phyloP scores from a whole-genome alignment of 1,140 invertebrate species.

The Pollicipes pollicipes region DNA sequence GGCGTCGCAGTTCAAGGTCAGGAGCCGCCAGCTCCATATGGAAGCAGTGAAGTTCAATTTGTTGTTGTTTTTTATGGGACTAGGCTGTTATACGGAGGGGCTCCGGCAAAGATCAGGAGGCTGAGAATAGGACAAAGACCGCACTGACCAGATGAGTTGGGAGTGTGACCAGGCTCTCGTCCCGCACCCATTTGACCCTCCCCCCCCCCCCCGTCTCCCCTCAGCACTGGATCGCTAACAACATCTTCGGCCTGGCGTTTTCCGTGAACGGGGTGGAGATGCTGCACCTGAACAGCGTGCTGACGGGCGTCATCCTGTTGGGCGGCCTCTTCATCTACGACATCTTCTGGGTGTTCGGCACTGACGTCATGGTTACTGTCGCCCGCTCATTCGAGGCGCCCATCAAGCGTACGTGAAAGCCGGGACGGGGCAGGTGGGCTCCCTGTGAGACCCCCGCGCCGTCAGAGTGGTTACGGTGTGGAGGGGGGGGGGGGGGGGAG shows the following conservation, averaged over 20 bases:
- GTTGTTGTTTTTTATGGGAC: no score
- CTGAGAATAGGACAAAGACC: no score
- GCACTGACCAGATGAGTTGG: no score
- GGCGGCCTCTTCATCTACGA: conserved; percentile 96
- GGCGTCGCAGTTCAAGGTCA: no score
- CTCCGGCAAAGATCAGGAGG: no score
- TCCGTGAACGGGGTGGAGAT: conserved; percentile 95
- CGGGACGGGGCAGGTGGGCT: neutral
- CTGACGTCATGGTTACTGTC: conserved; percentile 99
- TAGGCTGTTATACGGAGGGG: no score
- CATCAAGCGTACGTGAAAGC: conserved; percentile 63
- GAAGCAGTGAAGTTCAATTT: no score
- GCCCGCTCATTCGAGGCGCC: conserved; percentile 99
- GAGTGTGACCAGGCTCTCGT: no score
- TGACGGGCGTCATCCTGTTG: conserved; percentile 88
- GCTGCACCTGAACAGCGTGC: conserved; percentile 85
- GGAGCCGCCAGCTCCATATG: no score
- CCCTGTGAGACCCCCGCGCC: no score
- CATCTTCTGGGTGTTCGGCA: conserved; percentile 99
- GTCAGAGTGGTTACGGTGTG: no score
- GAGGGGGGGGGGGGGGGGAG: no score
- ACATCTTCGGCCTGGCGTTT: conserved; percentile 94
- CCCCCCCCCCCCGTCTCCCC: conserved; percentile 18
- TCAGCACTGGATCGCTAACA: conserved; percentile 97
- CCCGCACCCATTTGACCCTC: neutral